Conservation (phyloP, 2,113 vertebrate species). For the Chloebia gouldiae region DNA sequence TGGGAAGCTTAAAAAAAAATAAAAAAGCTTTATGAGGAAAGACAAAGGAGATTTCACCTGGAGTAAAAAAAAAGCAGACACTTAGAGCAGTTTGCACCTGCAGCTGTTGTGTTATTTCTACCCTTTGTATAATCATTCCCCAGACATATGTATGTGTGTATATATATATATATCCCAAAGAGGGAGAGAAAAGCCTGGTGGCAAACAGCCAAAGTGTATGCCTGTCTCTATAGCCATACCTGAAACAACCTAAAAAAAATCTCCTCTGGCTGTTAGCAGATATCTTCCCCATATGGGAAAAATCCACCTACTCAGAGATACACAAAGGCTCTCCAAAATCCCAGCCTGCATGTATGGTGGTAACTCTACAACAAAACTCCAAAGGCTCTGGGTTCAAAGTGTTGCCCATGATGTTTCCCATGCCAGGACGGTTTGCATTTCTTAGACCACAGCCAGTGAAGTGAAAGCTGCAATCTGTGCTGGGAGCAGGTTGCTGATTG, state of each 20-base stretch:
- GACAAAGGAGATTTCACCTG: background rate
- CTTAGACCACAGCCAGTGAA: background rate
- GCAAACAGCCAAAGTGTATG: background rate
- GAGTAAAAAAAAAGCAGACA: background rate
- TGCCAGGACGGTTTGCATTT: fast-evolving
- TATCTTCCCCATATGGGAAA: background rate
- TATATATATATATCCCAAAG: background rate
- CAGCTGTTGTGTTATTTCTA: background rate
- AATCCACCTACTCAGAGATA: background rate
- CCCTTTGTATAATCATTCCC: background rate
- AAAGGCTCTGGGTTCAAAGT: background rate
- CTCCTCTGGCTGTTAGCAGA: background rate
- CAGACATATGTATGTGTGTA: background rate
- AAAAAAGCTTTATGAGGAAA: background rate
- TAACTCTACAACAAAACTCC: background rate
- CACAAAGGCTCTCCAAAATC: background rate
- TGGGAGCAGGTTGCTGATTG: background rate
- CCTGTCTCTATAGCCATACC: background rate
- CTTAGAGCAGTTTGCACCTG: background rate
- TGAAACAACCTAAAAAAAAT: background rate
- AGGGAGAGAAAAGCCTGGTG: background rate
- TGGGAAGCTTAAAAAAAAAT: background rate
- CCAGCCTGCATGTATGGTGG: background rate
- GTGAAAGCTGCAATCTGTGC: background rate
- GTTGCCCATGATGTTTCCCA: background rate